Base-by-base conservation (phyloP, 2,113 vertebrate genomes). In the Pyrgilauda ruficollis region DNA sequence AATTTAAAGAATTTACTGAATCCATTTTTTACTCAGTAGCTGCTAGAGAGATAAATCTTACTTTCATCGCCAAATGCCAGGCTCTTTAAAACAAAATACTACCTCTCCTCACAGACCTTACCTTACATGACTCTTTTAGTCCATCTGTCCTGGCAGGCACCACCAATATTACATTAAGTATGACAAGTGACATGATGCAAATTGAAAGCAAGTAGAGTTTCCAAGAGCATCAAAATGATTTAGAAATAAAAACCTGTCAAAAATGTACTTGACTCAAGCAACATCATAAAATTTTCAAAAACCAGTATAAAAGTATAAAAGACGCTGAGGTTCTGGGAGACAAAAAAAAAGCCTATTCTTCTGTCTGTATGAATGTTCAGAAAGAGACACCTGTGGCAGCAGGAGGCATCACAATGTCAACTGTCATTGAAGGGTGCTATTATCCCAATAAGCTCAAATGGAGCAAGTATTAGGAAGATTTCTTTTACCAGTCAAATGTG, bases 181-280 rank as follows among this genome's bases (percentile, higher is more conserved):
- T 39, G 26, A 59, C 63, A 92, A 90, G 5, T 78, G 52, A 82
- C 89, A 93, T 21, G 23, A 81, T 90, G 47, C 77, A 62, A 93
- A 86, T 11, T 27, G 31, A 90, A 43, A 41, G 28, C 5, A 0
- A 88, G 20, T 43, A 85, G 16, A 83, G 23, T 80, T 88, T 88
- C 72, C 70, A 84, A 93, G 22, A 84, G 44, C 81, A 85, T 82
- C 47, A 61, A 87, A 61, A 73, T 76, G 10, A 87, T 78, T 90
- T 70, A 39, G 14, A 90, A 92, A 90, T 70, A 84, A 91, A 96
- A 78, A 67, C 69, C 74, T 91, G 66, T 84, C 87, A 93, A 89
- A 91, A 94, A 78, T 68, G 15, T 79, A 30, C 21, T 73, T 78
- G 41, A 93, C 56, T 92, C 77, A 62, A 64, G 33, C 46, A 89